phyloP scores from a whole-genome alignment of 1,140 invertebrate genomes.

The Maniola jurtina region DNA sequence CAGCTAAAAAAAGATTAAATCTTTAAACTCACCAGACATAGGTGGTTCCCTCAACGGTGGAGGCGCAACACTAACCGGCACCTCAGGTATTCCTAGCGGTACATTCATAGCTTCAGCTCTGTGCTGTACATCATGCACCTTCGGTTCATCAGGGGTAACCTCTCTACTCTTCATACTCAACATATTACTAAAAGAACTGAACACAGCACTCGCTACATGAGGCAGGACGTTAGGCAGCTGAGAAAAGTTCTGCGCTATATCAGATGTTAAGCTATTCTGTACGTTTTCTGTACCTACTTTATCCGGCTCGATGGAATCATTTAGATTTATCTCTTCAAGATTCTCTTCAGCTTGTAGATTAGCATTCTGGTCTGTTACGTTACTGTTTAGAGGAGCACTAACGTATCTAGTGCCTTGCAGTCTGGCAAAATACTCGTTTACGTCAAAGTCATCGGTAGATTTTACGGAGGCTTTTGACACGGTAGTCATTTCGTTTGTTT shows the following conservation, averaged over 20 bases:
- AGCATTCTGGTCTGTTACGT: conserved; percentile 44
- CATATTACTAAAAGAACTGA: conserved; percentile 80
- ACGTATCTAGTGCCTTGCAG: conserved; percentile 70
- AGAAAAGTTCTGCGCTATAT: conserved; percentile 79
- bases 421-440: conserved; percentile 73
- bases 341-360: conserved; percentile 57
- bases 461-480: conserved; percentile 47
- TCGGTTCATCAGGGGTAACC: conserved; percentile 49
- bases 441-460: conserved; percentile 72
- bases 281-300: conserved; percentile 39
- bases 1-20: background rate
- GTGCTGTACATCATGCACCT: conserved; percentile 21
- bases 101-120: conserved; percentile 11
- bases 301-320: conserved; percentile 49
- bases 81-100: conserved; percentile 34
- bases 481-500: conserved; percentile 21
- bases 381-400: conserved; percentile 55
- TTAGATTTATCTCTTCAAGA: conserved; percentile 70
- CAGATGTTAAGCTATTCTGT: conserved; percentile 77
- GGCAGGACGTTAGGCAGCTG: conserved; percentile 77
- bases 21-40: conserved; percentile 47
- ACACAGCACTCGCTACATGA: conserved; percentile 80
- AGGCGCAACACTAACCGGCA: conserved; percentile 43
- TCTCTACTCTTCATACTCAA: conserved; percentile 62
- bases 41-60: conserved; percentile 53